Evolutionary conservation across 2,113 vertebrate genomes (phyloP), one percentile per base, ranked within the genome.

Genomic region (Suricata suricatta): DNA sequence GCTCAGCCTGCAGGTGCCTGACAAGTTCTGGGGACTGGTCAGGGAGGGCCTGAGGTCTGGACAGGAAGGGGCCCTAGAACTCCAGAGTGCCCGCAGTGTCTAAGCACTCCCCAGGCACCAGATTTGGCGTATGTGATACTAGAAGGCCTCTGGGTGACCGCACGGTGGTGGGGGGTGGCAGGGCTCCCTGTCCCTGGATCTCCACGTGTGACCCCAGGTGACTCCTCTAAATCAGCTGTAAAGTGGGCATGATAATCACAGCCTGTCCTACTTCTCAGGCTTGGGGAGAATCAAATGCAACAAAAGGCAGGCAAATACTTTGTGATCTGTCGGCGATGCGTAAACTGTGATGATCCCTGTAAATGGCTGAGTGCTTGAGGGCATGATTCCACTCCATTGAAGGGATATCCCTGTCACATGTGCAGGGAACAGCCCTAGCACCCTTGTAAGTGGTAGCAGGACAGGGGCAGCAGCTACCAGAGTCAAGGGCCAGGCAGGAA

Each of bases 201-300:
- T 92, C 83, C 35, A 80, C 0, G 0, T 44, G 90, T 77, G 87
- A 97, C 80, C 81, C 74, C 19, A 72, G 38, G 79, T 83, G 35
- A 86, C 66, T 74, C 38, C 33, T 63, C 68, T 90, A 85, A 88
- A n/a, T 91, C 71, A 72, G 64, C 69, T 50, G 50, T 60, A 17
- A 84, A 88, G 87, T 4, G 38, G 94, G 71, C 90, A 81, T 12
- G 54, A 69, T 89, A 47, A 93, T 66, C n/a, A 81, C 25, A 57
- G 80, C 52, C 84, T 90, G 84, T 66, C 87, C 92, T 90, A 77
- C 41, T 95, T 95, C 96, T 77, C 79, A 68, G 87, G 35, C 60
- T 1, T 77, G 71, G 79, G 52, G 72, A 96, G 69, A 96, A 54
- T 64, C 66, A 35, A 21, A 60, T 12, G 12, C 91, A 96, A 85